These are phyloP conservation scores for Pyxicephalus adspersus DNA, from an alignment of 2,113 vertebrate genomes.

Conservation along the genomic window DNA sequence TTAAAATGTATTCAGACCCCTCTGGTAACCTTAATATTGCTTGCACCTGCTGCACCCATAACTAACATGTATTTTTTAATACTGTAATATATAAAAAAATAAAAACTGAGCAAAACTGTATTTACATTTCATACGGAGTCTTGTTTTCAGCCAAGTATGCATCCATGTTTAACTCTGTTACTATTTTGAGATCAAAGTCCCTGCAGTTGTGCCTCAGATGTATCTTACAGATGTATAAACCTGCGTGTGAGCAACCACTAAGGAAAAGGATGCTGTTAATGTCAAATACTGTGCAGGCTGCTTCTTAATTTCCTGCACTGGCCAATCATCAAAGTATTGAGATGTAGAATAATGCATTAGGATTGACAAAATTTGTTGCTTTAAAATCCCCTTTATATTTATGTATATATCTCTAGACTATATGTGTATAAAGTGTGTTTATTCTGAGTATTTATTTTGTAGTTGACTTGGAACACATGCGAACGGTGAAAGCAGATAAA, in stretches of 20 bases:
- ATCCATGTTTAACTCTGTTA: neutral
- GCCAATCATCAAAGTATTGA: slow-evolving; percentile 37
- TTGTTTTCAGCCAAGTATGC: neutral
- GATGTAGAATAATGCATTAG: slow-evolving; percentile 10
- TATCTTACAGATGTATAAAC: slow-evolving; percentile 35
- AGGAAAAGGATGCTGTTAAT: slow-evolving; percentile 17
- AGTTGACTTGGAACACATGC: slow-evolving; percentile 98
- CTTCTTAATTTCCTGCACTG: slow-evolving; percentile 41
- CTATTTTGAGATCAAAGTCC: slow-evolving; percentile 14
- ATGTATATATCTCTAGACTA: slow-evolving; percentile 16
- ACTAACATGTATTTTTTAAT: neutral
- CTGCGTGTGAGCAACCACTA: slow-evolving; percentile 12
- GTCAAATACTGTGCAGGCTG: slow-evolving; percentile 13
- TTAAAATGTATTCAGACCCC: too few species aligned
- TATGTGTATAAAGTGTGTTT: slow-evolving; percentile 53
- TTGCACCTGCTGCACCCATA: slow-evolving; percentile 3
- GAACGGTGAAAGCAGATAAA: slow-evolving; percentile 93
- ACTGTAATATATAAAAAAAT: neutral
- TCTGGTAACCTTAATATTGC: neutral
- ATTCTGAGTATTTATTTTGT: slow-evolving; percentile 64
- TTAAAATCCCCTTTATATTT: neutral
- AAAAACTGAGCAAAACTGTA: neutral
- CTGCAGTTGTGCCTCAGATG: slow-evolving; percentile 17
- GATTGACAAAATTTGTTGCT: slow-evolving; percentile 38
- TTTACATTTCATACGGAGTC: neutral